Conservation (phyloP, 2,113 vertebrate species). For the Hydrolagus affinis region DNA sequence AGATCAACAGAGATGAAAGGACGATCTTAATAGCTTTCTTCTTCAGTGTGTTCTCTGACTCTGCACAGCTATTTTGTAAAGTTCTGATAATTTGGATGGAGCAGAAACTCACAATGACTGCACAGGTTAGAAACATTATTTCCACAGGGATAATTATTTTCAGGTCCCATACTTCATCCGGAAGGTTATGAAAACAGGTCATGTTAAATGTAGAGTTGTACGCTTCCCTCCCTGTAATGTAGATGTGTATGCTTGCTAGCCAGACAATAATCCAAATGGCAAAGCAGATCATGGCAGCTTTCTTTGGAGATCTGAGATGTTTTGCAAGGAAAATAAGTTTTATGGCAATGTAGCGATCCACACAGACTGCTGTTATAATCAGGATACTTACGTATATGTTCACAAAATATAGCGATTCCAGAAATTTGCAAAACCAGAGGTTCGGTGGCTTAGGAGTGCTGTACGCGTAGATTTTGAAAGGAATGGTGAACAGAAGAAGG, state of each 20-base stretch:
- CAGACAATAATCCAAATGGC: slow-evolving; percentile 50
- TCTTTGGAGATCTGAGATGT: slow-evolving; percentile 47
- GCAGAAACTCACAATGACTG: slow-evolving; percentile 53
- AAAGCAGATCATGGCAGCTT: slow-evolving; percentile 43
- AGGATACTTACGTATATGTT: slow-evolving; percentile 63
- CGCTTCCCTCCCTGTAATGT: no score
- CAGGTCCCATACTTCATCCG: slow-evolving; percentile 23
- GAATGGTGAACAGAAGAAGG: slow-evolving; percentile 51
- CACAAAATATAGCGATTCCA: slow-evolving; percentile 44
- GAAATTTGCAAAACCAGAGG: slow-evolving; percentile 36
- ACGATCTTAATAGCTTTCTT: slow-evolving; percentile 45
- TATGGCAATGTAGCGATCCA: slow-evolving; percentile 63
- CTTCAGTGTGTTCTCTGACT: slow-evolving; percentile 31
- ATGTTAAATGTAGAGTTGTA: accelerated
- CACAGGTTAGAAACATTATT: slow-evolving; percentile 46
- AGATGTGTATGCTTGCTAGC: not conserved
- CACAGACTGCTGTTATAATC: slow-evolving; percentile 48
- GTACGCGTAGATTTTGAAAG: slow-evolving; percentile 46
- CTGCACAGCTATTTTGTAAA: slow-evolving; percentile 39
- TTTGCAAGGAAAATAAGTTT: slow-evolving; percentile 55
- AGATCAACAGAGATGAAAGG: slow-evolving; percentile 54
- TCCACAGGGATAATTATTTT: slow-evolving; percentile 30
- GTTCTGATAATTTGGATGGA: slow-evolving; percentile 46
- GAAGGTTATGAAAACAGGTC: slow-evolving; percentile 50
- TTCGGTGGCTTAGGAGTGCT: accelerated